phyloP scores from a whole-genome alignment of 2,797 vertebrate species.

The Brachyrhaphis roseni region DNA sequence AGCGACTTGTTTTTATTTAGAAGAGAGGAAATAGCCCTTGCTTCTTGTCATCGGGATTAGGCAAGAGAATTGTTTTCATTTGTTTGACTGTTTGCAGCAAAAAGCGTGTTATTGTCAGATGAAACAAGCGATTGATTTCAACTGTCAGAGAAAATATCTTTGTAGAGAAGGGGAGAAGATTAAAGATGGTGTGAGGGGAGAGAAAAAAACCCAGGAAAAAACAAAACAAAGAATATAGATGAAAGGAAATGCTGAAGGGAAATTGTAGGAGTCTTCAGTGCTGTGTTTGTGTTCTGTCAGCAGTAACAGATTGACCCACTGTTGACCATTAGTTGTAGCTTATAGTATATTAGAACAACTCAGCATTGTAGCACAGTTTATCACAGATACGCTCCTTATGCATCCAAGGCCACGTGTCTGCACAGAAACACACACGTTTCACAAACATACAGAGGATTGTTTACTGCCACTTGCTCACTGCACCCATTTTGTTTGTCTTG shows the following conservation, averaged over 20 bases:
- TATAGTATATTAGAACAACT: conserved; percentile 53
- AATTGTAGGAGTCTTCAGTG: conserved; percentile 15
- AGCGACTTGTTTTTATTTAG: conserved; percentile 29
- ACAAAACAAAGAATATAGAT: conserved; percentile 5
- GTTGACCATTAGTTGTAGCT: conserved; percentile 50
- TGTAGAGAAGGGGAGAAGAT: conserved; percentile 34
- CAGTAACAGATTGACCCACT: conserved; percentile 54
- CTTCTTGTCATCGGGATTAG: conserved; percentile 25
- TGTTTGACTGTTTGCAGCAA: conserved; percentile 36
- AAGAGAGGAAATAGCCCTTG: conserved; percentile 18
- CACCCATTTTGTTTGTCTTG: conserved; percentile 51
- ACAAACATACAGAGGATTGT: conserved; percentile 41
- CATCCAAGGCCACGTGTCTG: conserved; percentile 17
- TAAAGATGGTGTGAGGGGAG: conserved; percentile 15
- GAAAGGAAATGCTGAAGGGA: conserved; percentile 15
- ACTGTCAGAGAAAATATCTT: conserved; percentile 47
- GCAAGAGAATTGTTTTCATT: conserved; percentile 32
- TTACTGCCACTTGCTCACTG: conserved; percentile 50
- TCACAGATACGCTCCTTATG: conserved; percentile 22
- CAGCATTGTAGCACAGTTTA: conserved; percentile 54
- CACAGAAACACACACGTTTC: conserved; percentile 18
- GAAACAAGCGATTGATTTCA: conserved; percentile 61
- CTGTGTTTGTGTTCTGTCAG: conserved; percentile 45
- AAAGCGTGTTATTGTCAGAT: conserved; percentile 48
- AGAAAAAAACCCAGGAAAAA: background rate